A percentile compares a stretch with the other conserved stretches of the same genome.
Evolutionary conservation across 2,888 invertebrate genomes (phyloP).

Genomic region (Formica aserva): DNA sequence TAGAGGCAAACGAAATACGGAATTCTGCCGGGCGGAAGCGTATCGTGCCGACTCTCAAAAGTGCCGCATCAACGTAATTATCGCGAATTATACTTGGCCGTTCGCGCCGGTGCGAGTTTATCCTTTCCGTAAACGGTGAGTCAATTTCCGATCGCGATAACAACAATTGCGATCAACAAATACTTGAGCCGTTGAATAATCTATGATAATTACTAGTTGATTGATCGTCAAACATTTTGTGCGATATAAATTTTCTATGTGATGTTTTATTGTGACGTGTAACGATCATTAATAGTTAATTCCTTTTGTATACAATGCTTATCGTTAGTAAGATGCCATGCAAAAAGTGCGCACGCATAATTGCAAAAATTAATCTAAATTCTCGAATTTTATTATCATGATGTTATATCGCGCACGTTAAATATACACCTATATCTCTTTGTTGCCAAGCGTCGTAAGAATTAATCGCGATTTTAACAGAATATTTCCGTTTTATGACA

Average conservation of each 20-base stretch:
- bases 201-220: constrained; percentile 11
- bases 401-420: not conserved
- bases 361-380: constrained; percentile 6
- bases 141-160: constrained; percentile 50
- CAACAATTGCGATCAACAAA: constrained; percentile 23
- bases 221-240: not conserved
- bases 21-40: constrained; percentile 71
- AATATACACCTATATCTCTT: not conserved
- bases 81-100: constrained; percentile 62
- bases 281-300: constrained; percentile 28
- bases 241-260: not conserved
- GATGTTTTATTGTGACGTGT: not conserved
- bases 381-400: not conserved
- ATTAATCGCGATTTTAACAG: constrained; percentile 28
- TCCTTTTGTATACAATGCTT: not conserved
- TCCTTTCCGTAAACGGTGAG: constrained; percentile 31
- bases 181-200: not conserved
- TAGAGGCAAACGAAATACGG: constrained; percentile 69
- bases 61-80: constrained; percentile 75
- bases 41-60: constrained; percentile 61
- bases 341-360: not conserved
- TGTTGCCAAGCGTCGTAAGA: not conserved
- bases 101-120: constrained; percentile 45
- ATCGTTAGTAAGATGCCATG: not conserved
- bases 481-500: constrained; percentile 30